A percentile compares a stretch with the other conserved stretches of the same genome.
phyloP scores from a whole-genome alignment of 2,888 invertebrate genomes.

The Oligia strigilis region DNA sequence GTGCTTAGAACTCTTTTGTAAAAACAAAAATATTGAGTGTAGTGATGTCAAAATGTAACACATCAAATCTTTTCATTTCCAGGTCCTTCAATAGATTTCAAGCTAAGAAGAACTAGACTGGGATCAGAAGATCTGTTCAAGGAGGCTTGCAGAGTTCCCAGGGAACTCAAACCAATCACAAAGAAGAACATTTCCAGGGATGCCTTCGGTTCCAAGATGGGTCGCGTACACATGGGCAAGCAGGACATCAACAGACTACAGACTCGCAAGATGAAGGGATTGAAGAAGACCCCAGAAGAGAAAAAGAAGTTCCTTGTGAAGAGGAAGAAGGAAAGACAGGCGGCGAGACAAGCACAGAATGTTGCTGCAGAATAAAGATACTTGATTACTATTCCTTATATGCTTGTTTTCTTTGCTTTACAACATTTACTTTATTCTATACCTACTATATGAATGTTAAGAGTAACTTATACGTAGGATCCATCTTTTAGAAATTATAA shows the following conservation, averaged over 20 bases:
- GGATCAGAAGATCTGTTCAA: slow-evolving; percentile 97
- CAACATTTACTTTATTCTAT: neutral
- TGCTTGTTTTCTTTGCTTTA: slow-evolving; percentile 20
- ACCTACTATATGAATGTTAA: neutral
- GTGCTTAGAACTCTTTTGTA: neutral
- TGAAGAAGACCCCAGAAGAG: slow-evolving; percentile 94
- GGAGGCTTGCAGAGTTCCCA: slow-evolving; percentile 95
- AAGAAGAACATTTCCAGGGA: slow-evolving; percentile 98
- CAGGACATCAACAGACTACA: slow-evolving; percentile 96
- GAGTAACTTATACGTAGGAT: neutral
- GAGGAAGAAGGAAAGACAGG: slow-evolving; percentile 85
- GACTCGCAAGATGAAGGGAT: slow-evolving; percentile 97
- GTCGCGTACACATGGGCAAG: slow-evolving; percentile 97
- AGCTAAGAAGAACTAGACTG: slow-evolving; percentile 95
- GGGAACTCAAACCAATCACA: slow-evolving; percentile 94
- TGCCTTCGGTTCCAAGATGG: slow-evolving; percentile 96
- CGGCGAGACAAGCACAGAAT: slow-evolving; percentile 71
- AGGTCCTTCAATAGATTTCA: slow-evolving; percentile 97
- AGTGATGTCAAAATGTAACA: neutral
- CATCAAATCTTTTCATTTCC: slow-evolving; percentile 67
- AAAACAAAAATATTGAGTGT: neutral
- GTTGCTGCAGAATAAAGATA: slow-evolving; percentile 73
- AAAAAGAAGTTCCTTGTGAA: slow-evolving; percentile 91
- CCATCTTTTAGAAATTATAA: neutral
- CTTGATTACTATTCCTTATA: slow-evolving; percentile 67